phyloP scores from a whole-genome alignment of 2,888 invertebrate genomes.

The Chrysina gloriosa region DNA sequence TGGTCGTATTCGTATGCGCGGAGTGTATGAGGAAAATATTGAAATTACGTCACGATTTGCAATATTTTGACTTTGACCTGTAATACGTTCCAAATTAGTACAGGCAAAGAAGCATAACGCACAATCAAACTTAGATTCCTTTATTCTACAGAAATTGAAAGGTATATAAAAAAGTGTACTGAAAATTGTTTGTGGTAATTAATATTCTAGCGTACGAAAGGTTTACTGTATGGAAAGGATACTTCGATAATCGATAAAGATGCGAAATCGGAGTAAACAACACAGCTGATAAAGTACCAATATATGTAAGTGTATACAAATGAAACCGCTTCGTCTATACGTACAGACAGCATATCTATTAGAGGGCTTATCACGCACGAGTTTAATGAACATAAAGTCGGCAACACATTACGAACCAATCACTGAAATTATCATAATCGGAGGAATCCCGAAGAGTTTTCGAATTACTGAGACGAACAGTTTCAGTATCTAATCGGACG shows the following conservation, averaged over 20 bases:
- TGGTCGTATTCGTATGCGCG: no score
- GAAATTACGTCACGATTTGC: no score
- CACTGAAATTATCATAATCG: conserved; percentile 52
- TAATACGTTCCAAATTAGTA: no score
- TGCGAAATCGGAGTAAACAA: conserved; percentile 5
- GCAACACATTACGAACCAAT: conserved; percentile 49
- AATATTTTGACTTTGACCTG: no score
- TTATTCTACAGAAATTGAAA: no score
- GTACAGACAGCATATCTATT: neutral
- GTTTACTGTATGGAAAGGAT: neutral
- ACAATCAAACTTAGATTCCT: no score
- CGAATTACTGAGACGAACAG: conserved; percentile 28
- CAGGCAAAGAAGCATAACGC: no score
- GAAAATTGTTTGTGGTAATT: no score
- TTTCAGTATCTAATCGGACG: conserved; percentile 24
- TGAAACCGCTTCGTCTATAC: conserved; percentile 4
- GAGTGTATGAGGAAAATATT: no score
- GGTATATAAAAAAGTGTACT: no score
- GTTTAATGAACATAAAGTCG: conserved; percentile 49
- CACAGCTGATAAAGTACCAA: neutral
- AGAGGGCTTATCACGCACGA: conserved; percentile 43
- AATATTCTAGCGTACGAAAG: neutral
- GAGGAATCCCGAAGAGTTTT: conserved; percentile 51
- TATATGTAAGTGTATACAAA: conserved; percentile 15
- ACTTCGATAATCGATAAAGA: neutral